Percentiles rank a stretch among this genome's conserved stretches.
Evolutionary conservation across 2,888 invertebrate genomes (phyloP).

Genomic region (Cerceris ruficornis): DNA sequence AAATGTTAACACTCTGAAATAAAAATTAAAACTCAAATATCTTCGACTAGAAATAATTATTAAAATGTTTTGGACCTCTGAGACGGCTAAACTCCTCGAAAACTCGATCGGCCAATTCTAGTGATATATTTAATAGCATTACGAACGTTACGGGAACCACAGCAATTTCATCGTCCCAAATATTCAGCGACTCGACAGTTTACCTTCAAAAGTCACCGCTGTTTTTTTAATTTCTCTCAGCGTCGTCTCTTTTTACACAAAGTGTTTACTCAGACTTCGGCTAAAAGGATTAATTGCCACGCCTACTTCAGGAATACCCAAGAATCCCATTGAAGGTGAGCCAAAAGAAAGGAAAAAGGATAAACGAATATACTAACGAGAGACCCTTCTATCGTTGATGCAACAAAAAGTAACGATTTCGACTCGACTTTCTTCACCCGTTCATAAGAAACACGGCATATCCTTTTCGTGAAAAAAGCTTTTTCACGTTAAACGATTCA

Average conservation of each 20-base stretch:
- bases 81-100: too few relatives aligned
- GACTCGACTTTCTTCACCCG: too few relatives aligned
- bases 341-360: not conserved
- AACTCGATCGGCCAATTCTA: too few relatives aligned
- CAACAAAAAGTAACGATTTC: too few relatives aligned
- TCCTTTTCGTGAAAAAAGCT: too few relatives aligned
- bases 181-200: constrained; percentile 16
- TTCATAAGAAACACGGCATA: too few relatives aligned
- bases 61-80: too few relatives aligned
- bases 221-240: constrained; percentile 24
- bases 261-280: constrained; percentile 37
- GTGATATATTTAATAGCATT: constrained; percentile 1
- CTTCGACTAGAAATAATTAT: too few relatives aligned
- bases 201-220: constrained; percentile 36
- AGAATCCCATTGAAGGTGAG: constrained; percentile 34
- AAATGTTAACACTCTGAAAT: too few relatives aligned
- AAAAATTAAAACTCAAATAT: too few relatives aligned
- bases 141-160: not conserved
- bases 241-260: constrained; percentile 11
- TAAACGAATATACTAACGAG: constrained; percentile 15
- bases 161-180: constrained; percentile 28
- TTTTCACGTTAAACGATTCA: too few relatives aligned
- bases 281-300: constrained; percentile 65
- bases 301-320: constrained; percentile 49
- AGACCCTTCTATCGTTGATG: too few relatives aligned